Percentiles rank a stretch among this genome's conserved stretches.
Evolutionary conservation across 92 coral and sea anemone genomes (phyloP).

Genomic region (Montipora capitata): DNA sequence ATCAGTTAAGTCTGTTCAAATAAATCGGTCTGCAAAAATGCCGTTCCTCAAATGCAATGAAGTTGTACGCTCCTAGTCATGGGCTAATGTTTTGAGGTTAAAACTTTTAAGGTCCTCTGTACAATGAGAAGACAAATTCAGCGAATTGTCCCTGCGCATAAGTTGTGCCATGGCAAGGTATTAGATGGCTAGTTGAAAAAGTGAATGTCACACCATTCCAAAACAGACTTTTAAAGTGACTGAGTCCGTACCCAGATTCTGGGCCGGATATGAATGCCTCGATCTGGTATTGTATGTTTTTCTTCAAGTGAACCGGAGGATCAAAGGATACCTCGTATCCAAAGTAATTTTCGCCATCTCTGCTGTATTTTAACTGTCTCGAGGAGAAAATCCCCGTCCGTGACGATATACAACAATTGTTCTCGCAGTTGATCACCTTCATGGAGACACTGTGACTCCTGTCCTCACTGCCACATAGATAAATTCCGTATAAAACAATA

Average conservation of each 20-base stretch:
- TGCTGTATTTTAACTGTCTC: neutral
- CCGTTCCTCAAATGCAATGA: no score
- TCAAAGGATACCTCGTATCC: slow-evolving; percentile 17
- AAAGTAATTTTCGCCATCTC: neutral
- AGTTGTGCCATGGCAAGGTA: neutral
- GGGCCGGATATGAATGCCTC: slow-evolving; percentile 3
- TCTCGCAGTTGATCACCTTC: neutral
- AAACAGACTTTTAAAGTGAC: neutral
- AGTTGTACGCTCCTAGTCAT: no score
- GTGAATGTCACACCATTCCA: neutral
- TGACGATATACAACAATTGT: neutral
- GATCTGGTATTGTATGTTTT: neutral
- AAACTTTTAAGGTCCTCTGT: neutral
- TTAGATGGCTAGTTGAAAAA: neutral
- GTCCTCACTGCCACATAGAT: slow-evolving; percentile 3
- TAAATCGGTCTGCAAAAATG: no score
- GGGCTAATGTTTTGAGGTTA: neutral
- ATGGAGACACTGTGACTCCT: neutral
- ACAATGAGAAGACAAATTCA: neutral
- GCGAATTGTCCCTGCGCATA: neutral
- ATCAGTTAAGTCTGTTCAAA: no score
- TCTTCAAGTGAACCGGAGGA: neutral
- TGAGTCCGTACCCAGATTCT: neutral
- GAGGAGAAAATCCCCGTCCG: neutral
- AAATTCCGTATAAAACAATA: neutral